Conservation (phyloP, 2,797 vertebrate genomes). For the Cryptoprocta ferox region DNA sequence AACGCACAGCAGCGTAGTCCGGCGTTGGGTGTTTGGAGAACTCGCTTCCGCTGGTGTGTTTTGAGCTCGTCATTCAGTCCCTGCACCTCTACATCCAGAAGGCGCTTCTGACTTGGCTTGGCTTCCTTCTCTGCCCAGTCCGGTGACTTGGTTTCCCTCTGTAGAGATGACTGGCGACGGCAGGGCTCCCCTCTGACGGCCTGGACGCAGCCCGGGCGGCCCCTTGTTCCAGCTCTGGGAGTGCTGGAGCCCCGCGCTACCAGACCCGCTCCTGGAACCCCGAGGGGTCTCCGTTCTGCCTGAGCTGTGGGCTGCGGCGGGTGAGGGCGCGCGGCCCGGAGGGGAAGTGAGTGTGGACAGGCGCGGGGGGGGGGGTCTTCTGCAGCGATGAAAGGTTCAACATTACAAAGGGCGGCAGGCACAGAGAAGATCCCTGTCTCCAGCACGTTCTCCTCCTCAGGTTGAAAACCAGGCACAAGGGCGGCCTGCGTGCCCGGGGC, state of each 20-base stretch:
- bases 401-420: neutral
- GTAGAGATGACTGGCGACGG: too few species aligned
- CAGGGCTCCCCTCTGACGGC: neutral
- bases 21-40: neutral
- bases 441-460: too few species aligned
- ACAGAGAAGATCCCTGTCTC: neutral
- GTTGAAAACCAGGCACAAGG: neutral
- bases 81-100: too few species aligned
- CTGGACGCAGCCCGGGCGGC: neutral
- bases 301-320: rapidly evolving
- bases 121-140: neutral
- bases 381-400: neutral
- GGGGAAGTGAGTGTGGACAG: too few species aligned
- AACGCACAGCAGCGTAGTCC: neutral
- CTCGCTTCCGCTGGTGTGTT: too few species aligned
- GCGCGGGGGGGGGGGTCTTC: neutral
- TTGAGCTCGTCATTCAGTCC: too few species aligned
- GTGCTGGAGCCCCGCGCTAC: too few species aligned
- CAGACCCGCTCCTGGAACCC: neutral
- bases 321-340: rapidly evolving
- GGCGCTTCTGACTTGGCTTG: too few species aligned
- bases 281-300: neutral
- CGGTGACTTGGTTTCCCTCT: neutral
- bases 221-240: neutral
- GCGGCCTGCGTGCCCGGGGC: rapidly evolving